Base-by-base conservation (phyloP, 2,888 invertebrate species). In the Patella caerulea region DNA sequence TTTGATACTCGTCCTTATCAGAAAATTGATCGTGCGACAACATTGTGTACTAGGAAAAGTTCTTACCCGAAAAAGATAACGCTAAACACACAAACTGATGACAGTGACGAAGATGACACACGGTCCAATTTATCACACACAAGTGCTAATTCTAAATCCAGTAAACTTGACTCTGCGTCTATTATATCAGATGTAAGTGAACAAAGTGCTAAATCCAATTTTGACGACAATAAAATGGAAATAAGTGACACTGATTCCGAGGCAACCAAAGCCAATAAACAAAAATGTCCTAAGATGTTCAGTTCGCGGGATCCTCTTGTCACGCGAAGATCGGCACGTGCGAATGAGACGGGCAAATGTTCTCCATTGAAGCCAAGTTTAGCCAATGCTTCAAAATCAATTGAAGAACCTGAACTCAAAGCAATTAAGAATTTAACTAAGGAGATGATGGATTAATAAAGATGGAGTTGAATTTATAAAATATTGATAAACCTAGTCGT, bases 1-100 rank as follows among this genome's bases (percentile, higher is more conserved):
- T 86, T 83, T 76, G 85, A 86, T 71, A 83, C 79, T 0, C 75
- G 82, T 0, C 86, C 86, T 0, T 85, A 83, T 65, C 56, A 77
- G 15, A 72, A 75, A 29, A 70, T 72, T 17, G 78, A 82, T 45
- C 59, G 45, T 14, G 74, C 79, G 29, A 17, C 73, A 5, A 78
- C 78, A n/a, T 71, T 83, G n/a, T 78, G 59, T 45, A 83, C 83
- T 2, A 76, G 81, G 29, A 81, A 80, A 76, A 79, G 81, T 15
- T 77, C 69, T 53, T 83, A 81, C 65, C 75, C 75, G 17, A 82
- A 82, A 65, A 65, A 65, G 24, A 65, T 65, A 11, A 65, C 65
- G 24, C 19, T 65, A 3, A n/a, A 65, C 14, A 14, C 65, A 12
- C 19, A 65, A 24, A 24, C 24, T 19, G 12, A 65, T 65, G 14